Evolutionary conservation across 2,113 vertebrate species (phyloP), one percentile per base, ranked within the genome.

Genomic region (Bubo scandiacus): DNA sequence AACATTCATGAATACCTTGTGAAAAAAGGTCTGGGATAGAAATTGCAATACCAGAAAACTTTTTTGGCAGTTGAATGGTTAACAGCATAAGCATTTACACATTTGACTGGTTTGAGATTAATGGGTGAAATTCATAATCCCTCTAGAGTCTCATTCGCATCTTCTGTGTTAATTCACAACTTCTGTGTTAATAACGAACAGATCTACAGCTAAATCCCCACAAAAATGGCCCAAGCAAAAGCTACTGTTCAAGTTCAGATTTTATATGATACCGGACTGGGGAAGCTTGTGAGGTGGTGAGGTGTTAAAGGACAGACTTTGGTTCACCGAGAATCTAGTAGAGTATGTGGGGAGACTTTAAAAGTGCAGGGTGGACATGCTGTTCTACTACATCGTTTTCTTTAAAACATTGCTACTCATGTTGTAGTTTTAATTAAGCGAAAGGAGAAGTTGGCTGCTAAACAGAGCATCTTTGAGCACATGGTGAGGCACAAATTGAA

Each of bases 361-460:
- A 20, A 75, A 74, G 54, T 38, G 47, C 36, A 40, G 32, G 32
- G 12, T 75, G 49, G 40, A 68, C 10, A 5, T 65, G 58, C 15
- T 91, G 19, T 72, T 81, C n/a, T 47, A 25, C 38, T 54, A 1
- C 14, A 16, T 34, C 0, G 2, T 54, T 85, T 84, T 73, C 47
- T 88, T 85, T 65, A 63, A 86, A 79, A 58, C 25, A 6, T 61
- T 73, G 51, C 75, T 86, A 19, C 38, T 47, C 8, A 0, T 4
- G 1, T 43, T 62, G 26, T 36, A 38, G 27, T 38, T 91, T 75
- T 88, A 96, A 82, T 96, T 86, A 92, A 93, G 89, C 63, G 78
- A 87, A 77, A 80, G 83, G 63, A 47, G 47, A 74, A 66, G 54
- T 26, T 96, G 81, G 78, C 93, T 92, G 81, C 87, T 88, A 43